Percentiles rank a stretch among this genome's conserved stretches.
phyloP scores from a whole-genome alignment of 92 coral and sea anemone genomes.

The Epizoanthus fatuus region DNA sequence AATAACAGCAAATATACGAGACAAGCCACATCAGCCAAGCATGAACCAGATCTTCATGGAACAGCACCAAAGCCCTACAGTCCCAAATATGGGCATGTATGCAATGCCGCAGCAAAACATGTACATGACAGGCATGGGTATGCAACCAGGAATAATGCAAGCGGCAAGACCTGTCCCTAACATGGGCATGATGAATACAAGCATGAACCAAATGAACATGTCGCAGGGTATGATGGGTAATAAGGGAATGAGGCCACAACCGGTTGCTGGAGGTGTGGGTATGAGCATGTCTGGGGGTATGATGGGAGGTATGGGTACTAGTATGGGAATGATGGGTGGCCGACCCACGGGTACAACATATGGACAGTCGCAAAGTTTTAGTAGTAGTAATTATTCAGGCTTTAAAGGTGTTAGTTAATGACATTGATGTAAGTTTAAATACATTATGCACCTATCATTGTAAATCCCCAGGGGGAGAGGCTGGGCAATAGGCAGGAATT shows the following conservation, averaged over 20 bases:
- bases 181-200: slow-evolving; percentile 70
- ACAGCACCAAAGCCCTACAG: slow-evolving; percentile 67
- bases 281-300: slow-evolving; percentile 55
- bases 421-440: background rate
- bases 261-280: slow-evolving; percentile 60
- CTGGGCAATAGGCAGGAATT: background rate
- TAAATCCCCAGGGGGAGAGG: too few species aligned
- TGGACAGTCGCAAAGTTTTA: slow-evolving; percentile 77
- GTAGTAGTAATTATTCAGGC: slow-evolving; percentile 68
- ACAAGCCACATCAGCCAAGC: slow-evolving; percentile 96
- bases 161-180: slow-evolving; percentile 48
- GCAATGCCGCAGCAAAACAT: slow-evolving; percentile 67
- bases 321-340: slow-evolving; percentile 50
- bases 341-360: slow-evolving; percentile 69
- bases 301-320: slow-evolving; percentile 43
- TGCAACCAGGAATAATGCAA: slow-evolving; percentile 39
- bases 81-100: slow-evolving; percentile 69
- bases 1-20: slow-evolving; percentile 12
- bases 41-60: slow-evolving; percentile 88
- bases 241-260: slow-evolving; percentile 70
- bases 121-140: slow-evolving; percentile 57
- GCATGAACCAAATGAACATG: slow-evolving; percentile 81
- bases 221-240: slow-evolving; percentile 55
- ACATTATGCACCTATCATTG: background rate
- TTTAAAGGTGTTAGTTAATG: slow-evolving; percentile 89